Base-by-base conservation (phyloP, 2,797 vertebrate genomes). In the Sebastes oblongus region DNA sequence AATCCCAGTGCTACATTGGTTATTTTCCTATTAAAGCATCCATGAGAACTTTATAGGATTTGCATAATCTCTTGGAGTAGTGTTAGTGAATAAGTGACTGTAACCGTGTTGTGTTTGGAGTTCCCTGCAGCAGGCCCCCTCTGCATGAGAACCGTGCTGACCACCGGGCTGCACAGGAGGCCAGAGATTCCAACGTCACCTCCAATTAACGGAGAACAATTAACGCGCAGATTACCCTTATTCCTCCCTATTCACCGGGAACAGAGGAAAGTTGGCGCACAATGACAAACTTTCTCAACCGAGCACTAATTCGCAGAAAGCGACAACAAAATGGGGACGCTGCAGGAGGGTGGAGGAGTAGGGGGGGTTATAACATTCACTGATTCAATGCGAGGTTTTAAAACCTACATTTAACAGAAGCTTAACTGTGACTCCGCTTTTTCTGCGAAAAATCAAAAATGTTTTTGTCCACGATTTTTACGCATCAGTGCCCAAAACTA, bases 171-270 rank as follows among this genome's bases (percentile, higher is more conserved):
- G 80, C 88, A 66, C 91, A 90, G 93, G 84, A 93, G 94, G 94
- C 91, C 96, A 84, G 84, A 91, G 96, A 98, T 98, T 97, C 97
- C 96, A 85, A 96, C 97, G 96, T 97, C 97, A 96, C 90, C 94
- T 96, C 92, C 96, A 97, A 98, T 98, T 97, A 98, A 96, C 95
- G 93, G 76, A 94, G 95, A 98, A 97, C 97, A 98, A 98, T 98
- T 97, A 97, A 96, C 94, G 91, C 93, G 93, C 95, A 95, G 96
- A 96, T 95, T 95, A 94, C 95, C 95, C 96, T 88, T 93, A 93
- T 96, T 95, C 90, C 80, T 90, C 92, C 83, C 92, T 42, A 93
- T 94, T 95, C 92, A 94, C 55, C 75, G 24, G 77, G 88, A 92
- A 92, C 93, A 90, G 14, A 83, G 86, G 87, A 82, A 91, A 91